These are phyloP conservation scores for Plutomurus gul DNA, from an alignment of 1,140 invertebrate genomes.

Conservation along the genomic window DNA sequence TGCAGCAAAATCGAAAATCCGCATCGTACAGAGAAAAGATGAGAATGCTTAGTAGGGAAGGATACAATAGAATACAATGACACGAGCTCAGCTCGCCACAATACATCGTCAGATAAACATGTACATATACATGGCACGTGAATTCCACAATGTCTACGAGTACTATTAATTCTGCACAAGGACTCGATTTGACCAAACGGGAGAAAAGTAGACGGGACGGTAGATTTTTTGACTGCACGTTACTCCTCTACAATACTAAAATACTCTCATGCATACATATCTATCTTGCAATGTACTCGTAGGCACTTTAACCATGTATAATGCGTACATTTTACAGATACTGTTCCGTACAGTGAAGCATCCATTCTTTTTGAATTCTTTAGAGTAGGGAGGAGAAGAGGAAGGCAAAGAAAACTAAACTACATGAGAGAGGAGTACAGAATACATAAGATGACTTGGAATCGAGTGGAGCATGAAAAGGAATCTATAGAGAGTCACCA, in stretches of 20 bases:
- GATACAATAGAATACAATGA: not conserved
- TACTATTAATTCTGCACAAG: not conserved
- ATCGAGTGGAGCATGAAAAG: not conserved
- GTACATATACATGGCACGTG: not conserved
- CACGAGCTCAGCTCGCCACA: not conserved
- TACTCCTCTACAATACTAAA: not conserved
- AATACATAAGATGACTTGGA: not conserved
- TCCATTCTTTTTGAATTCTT: not conserved
- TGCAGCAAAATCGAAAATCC: slow-evolving; percentile 20
- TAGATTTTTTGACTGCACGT: not conserved
- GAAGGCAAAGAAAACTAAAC: too few species aligned
- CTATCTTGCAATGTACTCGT: not conserved
- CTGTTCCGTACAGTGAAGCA: too few species aligned
- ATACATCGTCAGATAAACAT: slow-evolving; percentile 25
- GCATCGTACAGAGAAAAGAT: not conserved
- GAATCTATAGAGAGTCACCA: not conserved
- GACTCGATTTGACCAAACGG: not conserved
- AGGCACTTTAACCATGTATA: too few species aligned
- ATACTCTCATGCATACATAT: not conserved
- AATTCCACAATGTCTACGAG: not conserved
- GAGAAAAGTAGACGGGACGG: not conserved
- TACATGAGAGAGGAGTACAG: not conserved
- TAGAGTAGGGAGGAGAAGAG: not conserved
- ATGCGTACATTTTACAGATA: not conserved
- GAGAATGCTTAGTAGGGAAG: not conserved